Percentiles rank a stretch among this genome's conserved stretches.
Conservation (phyloP, 2,797 vertebrate genomes). For the Rhabdomys pumilio region DNA sequence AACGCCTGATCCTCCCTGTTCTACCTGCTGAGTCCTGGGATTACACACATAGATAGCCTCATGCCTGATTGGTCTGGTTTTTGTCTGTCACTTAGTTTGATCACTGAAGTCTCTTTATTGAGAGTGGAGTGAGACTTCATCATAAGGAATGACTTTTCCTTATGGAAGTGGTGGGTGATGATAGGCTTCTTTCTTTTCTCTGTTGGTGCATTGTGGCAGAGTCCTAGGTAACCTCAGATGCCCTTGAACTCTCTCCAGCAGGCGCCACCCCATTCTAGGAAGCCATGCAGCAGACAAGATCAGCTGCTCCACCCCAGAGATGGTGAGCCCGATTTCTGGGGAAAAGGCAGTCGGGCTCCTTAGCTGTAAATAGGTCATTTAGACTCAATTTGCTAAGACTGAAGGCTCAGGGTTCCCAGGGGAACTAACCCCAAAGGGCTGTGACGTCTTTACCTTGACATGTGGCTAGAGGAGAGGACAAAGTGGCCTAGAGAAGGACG, state of each 20-base stretch:
- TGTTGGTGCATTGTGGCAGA: neutral
- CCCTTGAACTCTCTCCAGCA: neutral
- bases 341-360: neutral
- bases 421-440: neutral
- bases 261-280: neutral
- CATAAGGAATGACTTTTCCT: neutral
- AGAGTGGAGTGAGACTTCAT: neutral
- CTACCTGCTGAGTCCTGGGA: neutral
- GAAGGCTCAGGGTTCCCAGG: neutral
- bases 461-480: neutral
- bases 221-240: neutral
- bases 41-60: neutral
- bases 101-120: neutral
- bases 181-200: neutral
- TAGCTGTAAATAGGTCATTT: neutral
- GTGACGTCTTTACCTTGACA: neutral
- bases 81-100: neutral
- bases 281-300: neutral
- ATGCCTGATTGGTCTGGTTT: neutral
- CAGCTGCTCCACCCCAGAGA: neutral
- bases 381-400: neutral
- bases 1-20: neutral
- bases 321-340: neutral
- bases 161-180: neutral
- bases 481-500: neutral